Evolutionary conservation across 2,888 invertebrate species (phyloP).

Genomic region (Lochmaea crataegi): DNA sequence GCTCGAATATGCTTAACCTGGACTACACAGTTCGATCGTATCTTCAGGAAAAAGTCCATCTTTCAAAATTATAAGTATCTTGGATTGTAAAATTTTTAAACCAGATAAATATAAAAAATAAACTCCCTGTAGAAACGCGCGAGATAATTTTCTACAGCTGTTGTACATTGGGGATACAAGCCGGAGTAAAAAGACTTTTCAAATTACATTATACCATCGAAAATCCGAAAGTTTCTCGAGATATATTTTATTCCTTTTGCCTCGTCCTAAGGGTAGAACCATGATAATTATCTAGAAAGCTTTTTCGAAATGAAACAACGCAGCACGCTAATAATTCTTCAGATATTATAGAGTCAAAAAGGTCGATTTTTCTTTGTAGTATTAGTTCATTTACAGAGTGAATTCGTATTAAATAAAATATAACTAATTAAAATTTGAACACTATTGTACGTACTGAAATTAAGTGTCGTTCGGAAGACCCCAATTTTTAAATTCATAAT

Average conservation of each 20-base stretch:
- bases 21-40: no score
- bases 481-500: no score
- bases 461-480: no score
- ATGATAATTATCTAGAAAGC: slow-evolving; percentile 38
- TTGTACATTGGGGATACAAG: slow-evolving; percentile 26
- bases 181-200: slow-evolving; percentile 32
- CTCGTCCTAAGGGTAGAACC: slow-evolving; percentile 19
- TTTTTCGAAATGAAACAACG: slow-evolving; percentile 20
- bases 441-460: no score
- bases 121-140: not conserved
- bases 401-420: not conserved
- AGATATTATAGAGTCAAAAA: not conserved
- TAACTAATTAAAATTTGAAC: no score
- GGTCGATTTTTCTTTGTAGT: not conserved
- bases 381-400: not conserved
- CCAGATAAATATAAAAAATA: no score
- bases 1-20: no score
- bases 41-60: not conserved
- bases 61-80: not conserved
- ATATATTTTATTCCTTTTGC: slow-evolving; percentile 38
- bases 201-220: slow-evolving; percentile 35
- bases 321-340: not conserved
- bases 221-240: slow-evolving; percentile 33
- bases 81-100: not conserved
- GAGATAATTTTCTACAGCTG: slow-evolving; percentile 40